A percentile compares a stretch with the other conserved stretches of the same genome.
Evolutionary conservation across 2,888 invertebrate species (phyloP).

Genomic region (Phaonia tiefii): DNA sequence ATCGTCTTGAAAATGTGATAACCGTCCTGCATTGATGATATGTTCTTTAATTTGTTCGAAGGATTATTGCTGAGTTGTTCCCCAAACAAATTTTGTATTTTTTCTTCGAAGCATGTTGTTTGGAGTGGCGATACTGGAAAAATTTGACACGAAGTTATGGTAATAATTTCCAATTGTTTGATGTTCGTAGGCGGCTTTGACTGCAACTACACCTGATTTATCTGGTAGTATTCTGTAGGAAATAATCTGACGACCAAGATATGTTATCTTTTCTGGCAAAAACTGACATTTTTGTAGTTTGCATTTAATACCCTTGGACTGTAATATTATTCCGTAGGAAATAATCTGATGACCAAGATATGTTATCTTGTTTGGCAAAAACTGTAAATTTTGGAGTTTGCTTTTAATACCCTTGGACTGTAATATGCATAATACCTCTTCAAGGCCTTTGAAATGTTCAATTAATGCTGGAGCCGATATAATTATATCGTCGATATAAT

Average conservation of each 20-base stretch:
- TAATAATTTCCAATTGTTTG: constrained; percentile 53
- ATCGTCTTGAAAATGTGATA: constrained; percentile 72
- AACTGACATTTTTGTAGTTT: constrained; percentile 74
- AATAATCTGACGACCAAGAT: constrained; percentile 70
- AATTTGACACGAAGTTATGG: constrained; percentile 42
- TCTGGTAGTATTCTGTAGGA: constrained; percentile 59
- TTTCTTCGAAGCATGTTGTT: too few species aligned
- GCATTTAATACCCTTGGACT: constrained; percentile 68
- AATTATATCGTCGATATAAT: too few species aligned
- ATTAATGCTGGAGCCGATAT: too few species aligned
- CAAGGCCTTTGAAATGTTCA: constrained; percentile 68
- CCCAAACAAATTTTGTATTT: constrained; percentile 51
- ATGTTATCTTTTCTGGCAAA: constrained; percentile 72
- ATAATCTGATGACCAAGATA: constrained; percentile 72
- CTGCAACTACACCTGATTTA: constrained; percentile 72
- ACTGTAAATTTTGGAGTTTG: constrained; percentile 72
- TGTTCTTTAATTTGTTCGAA: constrained; percentile 40
- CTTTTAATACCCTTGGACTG: constrained; percentile 67
- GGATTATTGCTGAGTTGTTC: constrained; percentile 31
- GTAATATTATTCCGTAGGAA: constrained; percentile 61
- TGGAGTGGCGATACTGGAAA: constrained; percentile 43
- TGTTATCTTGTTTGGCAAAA: too few species aligned
- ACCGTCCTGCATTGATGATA: constrained; percentile 51
- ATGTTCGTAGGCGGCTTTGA: constrained; percentile 68
- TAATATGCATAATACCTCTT: constrained; percentile 69